A percentile compares a stretch with the other conserved stretches of the same genome.
These are phyloP conservation scores for Ranitomeya variabilis DNA, from an alignment of 2,113 vertebrate genomes.

Conservation along the genomic window DNA sequence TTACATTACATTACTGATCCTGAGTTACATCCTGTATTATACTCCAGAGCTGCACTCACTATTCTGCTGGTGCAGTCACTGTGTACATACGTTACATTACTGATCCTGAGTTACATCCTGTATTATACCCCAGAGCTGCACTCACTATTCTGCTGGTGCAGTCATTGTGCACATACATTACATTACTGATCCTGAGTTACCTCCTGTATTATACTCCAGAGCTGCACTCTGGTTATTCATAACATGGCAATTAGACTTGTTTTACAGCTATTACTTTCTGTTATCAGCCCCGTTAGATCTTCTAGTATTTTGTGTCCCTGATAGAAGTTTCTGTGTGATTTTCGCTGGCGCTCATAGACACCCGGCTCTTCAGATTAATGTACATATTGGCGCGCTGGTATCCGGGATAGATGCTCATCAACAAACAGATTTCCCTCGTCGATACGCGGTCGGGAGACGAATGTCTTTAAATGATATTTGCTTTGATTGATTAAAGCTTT, in stretches of 20 bases:
- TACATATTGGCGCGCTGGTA: slow-evolving; percentile 12
- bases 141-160: neutral
- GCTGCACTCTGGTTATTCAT: too few species aligned
- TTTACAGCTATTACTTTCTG: neutral
- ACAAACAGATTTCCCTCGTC: slow-evolving; percentile 28
- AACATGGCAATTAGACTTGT: too few species aligned
- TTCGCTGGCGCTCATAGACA: neutral
- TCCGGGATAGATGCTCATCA: slow-evolving; percentile 36
- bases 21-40: too few species aligned
- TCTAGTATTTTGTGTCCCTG: neutral
- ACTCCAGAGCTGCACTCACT: too few species aligned
- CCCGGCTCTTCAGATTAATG: slow-evolving; percentile 33
- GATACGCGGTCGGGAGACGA: slow-evolving; percentile 8
- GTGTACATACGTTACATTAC: too few species aligned
- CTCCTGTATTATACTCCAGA: too few species aligned
- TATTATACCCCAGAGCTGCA: too few species aligned
- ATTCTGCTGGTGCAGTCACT: too few species aligned
- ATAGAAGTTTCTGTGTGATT: neutral
- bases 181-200: too few species aligned
- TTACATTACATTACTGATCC: too few species aligned
- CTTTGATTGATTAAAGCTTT: slow-evolving; percentile 28
- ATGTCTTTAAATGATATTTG: slow-evolving; percentile 11
- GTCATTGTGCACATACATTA: neutral
- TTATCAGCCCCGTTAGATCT: neutral
- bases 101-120: too few species aligned